A percentile compares a stretch with the other conserved stretches of the same genome.
Evolutionary conservation across 1,140 invertebrate species (phyloP).

Genomic region (Sarcophaga peregrina): DNA sequence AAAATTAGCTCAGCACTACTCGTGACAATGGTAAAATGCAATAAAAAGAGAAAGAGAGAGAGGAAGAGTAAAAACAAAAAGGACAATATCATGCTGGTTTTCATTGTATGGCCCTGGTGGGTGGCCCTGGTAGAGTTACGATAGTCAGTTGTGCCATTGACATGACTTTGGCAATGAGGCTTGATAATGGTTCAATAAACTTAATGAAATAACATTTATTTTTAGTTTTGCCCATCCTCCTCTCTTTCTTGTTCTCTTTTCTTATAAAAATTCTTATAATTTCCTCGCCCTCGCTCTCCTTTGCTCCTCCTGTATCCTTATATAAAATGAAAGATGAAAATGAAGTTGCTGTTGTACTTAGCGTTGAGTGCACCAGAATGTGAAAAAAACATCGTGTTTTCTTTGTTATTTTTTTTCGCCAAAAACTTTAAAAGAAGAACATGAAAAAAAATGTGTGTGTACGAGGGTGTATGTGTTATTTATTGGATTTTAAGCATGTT

Average conservation of each 20-base stretch:
- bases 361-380: not conserved
- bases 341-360: not conserved
- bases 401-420: not conserved
- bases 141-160: slow-evolving; percentile 13
- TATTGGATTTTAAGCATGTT: not conserved
- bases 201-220: slow-evolving; percentile 39
- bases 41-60: too few species aligned
- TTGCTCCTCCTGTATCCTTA: too few species aligned
- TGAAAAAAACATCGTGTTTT: not conserved
- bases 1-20: not conserved
- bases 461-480: not conserved
- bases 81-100: not conserved
- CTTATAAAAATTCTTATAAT: not conserved
- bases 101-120: not conserved
- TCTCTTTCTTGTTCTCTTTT: not conserved
- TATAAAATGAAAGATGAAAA: too few species aligned
- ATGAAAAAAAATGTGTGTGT: too few species aligned
- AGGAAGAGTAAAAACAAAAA: not conserved
- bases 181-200: slow-evolving; percentile 40
- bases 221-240: not conserved
- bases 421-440: not conserved
- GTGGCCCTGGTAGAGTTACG: not conserved
- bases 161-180: slow-evolving; percentile 41
- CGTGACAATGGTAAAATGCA: not conserved
- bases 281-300: not conserved